Conservation (phyloP, 2,888 invertebrate species). For the Melieria omissa region DNA sequence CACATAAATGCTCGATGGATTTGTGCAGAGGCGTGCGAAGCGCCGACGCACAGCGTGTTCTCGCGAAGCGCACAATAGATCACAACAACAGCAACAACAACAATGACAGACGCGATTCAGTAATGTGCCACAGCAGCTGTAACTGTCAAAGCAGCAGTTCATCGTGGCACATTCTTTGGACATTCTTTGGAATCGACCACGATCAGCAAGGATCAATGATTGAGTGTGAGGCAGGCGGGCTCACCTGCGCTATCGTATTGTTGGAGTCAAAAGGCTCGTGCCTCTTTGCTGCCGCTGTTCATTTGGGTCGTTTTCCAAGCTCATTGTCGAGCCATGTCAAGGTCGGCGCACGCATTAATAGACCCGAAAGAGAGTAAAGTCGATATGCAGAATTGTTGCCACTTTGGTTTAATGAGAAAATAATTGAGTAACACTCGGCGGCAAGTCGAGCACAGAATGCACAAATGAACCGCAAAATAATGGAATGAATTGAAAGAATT, state of each 20-base stretch:
- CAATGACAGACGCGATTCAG: background rate
- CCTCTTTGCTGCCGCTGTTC: background rate
- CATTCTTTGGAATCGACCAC: background rate
- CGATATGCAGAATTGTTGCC: background rate
- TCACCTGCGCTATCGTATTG: background rate
- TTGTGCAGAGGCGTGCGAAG: background rate
- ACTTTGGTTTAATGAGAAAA: slow-evolving; percentile 43
- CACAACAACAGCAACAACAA: background rate
- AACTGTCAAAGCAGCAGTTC: slow-evolving; percentile 44
- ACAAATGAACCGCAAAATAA: too few species aligned
- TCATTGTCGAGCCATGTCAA: slow-evolving; percentile 1
- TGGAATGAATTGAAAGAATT: too few species aligned
- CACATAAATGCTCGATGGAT: background rate
- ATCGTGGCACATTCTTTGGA: slow-evolving; percentile 41
- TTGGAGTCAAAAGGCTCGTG: slow-evolving; percentile 13
- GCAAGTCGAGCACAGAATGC: too few species aligned
- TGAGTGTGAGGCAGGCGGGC: background rate
- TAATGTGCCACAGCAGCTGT: slow-evolving; percentile 41
- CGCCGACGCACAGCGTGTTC: background rate
- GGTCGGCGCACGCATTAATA: background rate
- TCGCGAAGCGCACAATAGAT: background rate
- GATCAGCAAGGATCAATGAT: background rate
- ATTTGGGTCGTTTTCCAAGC: background rate
- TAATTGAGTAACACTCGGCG: slow-evolving; percentile 44
- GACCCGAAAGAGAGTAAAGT: background rate